A percentile compares a stretch with the other conserved stretches of the same genome.
These are phyloP conservation scores for Rhinella marina DNA, from an alignment of 2,797 vertebrate genomes.

Conservation along the genomic window DNA sequence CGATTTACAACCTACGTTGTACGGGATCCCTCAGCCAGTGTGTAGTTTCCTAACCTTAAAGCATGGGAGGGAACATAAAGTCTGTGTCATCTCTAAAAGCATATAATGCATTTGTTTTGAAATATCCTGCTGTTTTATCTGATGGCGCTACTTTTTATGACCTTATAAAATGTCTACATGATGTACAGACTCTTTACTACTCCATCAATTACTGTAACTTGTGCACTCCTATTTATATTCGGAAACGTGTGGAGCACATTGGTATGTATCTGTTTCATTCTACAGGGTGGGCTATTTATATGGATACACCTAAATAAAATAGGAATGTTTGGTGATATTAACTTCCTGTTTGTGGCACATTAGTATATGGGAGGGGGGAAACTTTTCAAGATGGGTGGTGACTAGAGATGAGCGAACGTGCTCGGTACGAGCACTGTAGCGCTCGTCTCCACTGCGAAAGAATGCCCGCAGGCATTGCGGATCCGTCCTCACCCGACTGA, in stretches of 20 bases:
- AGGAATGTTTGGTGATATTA: too few species aligned
- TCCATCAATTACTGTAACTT: neutral
- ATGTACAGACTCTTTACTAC: neutral
- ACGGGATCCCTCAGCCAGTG: constrained; percentile 56
- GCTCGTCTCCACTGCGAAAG: too few species aligned
- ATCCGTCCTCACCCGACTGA: too few species aligned
- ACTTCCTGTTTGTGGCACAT: too few species aligned
- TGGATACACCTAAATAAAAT: too few species aligned
- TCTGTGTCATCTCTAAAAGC: constrained; percentile 12
- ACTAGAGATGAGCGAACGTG: too few species aligned
- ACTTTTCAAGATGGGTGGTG: too few species aligned
- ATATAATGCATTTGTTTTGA: neutral
- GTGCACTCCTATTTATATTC: neutral
- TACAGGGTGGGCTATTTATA: too few species aligned
- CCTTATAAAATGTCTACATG: neutral
- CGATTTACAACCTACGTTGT: constrained; percentile 61
- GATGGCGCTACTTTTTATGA: neutral
- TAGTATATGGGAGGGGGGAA: too few species aligned
- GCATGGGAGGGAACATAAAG: constrained; percentile 55
- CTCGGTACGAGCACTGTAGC: too few species aligned
- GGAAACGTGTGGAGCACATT: neutral
- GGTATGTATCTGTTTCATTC: neutral
- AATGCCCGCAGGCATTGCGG: too few species aligned
- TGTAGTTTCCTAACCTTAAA: constrained; percentile 62
- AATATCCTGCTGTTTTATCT: constrained; percentile 8